These are phyloP conservation scores for Ceriagrion tenellum DNA, from an alignment of 2,888 invertebrate genomes.

Conservation along the genomic window DNA sequence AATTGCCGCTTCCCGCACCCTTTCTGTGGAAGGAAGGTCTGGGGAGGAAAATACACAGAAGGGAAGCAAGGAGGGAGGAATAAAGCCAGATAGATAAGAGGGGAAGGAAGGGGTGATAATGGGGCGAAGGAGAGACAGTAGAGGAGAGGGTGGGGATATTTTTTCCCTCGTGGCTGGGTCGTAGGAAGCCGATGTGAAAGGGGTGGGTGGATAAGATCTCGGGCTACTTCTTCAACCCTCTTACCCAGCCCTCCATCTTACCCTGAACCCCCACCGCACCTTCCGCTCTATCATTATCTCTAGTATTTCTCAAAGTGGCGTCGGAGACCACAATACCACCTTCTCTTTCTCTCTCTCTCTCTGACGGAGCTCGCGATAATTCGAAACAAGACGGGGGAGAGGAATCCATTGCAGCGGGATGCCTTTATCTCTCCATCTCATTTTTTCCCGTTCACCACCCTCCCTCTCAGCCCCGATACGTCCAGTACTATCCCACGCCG, in stretches of 20 bases:
- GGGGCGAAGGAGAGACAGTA: not conserved
- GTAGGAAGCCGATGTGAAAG: not conserved
- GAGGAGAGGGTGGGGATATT: not conserved
- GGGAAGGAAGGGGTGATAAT: not conserved
- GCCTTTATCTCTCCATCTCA: constrained; percentile 12
- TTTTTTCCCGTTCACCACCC: not conserved
- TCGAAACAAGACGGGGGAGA: not conserved
- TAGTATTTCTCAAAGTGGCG: not conserved
- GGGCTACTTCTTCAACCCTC: not conserved
- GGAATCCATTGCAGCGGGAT: constrained; percentile 1
- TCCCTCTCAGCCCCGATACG: not conserved
- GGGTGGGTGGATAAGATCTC: constrained; percentile 2
- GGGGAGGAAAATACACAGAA: not conserved
- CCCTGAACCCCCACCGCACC: not conserved
- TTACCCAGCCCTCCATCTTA: not conserved
- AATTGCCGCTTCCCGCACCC: constrained; percentile 43
- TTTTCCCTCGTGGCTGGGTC: too few relatives aligned
- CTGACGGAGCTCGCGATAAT: not conserved
- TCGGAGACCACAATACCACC: not conserved
- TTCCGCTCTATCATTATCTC: not conserved
- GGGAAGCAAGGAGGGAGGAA: not conserved
- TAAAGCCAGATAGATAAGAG: not conserved
- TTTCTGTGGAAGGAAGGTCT: not conserved
- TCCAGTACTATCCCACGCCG: not conserved
- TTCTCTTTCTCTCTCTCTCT: not conserved